Base-by-base conservation (phyloP, 2,113 vertebrate genomes). In the Pteruthius melanotis region DNA sequence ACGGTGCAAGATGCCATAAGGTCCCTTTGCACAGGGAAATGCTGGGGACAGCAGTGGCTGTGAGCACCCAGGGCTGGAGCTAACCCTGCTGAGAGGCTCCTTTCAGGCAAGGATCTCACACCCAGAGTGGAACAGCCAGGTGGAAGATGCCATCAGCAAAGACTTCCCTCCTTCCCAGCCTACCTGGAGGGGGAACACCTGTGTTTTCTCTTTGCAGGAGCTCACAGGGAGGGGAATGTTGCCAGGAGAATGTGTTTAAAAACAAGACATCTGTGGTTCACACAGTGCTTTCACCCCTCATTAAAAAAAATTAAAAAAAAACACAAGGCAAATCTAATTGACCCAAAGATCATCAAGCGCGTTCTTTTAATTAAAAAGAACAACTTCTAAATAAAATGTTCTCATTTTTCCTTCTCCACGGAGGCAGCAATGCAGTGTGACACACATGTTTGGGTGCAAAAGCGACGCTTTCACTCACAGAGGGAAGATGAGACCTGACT, bases 1-100 rank as follows among this genome's bases (percentile, higher is more conserved):
- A 10, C 0, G 0, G n/a, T 54, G 44, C 22, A n/a, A n/a, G 33
- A 39, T 57, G 42, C 39, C 3, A 1, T 1, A 11, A 37, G 4
- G 10, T n/a, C 18, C 47, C 63, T 44, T 69, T 60, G 39, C 5
- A 3, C n/a, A 49, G 56, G 71, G 56, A 75, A 39, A 61, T 31
- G n/a, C n/a, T n/a, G n/a, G n/a, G n/a, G n/a, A n/a, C n/a, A n/a
- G n/a, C n/a, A n/a, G n/a, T n/a, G n/a, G n/a, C 42, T 37, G 17
- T 33, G 40, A 45, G 47, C 20, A 49, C 10, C 20, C n/a, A 45
- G 23, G 44, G 44, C 20, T 20, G 44, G 44, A 45, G 44, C 8
- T 20, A 45, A 45, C 18, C 44, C 44, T 45, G 44, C 44, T 45
- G 44, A 45, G 53, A 65, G 60, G 40, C 39, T 81, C 47, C 50